Evolutionary conservation across 1,140 invertebrate genomes (phyloP).

Genomic region (Linepithema humile): DNA sequence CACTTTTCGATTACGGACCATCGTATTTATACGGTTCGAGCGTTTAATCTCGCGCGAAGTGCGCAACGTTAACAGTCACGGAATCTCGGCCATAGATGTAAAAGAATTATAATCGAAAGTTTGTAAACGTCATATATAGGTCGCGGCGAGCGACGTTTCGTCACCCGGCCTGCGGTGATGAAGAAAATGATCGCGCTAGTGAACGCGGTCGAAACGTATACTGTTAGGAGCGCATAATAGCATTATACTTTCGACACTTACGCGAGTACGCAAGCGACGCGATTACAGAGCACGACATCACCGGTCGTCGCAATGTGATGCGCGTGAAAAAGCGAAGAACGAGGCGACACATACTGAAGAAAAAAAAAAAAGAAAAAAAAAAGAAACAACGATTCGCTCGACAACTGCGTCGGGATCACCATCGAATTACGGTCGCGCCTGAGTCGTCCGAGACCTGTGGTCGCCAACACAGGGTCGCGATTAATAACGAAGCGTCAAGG

Average conservation of each 20-base stretch:
- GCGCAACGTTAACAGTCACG: not conserved
- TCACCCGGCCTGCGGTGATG: too few species aligned
- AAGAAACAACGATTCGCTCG: constrained; percentile 55
- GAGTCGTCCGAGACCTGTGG: constrained; percentile 56
- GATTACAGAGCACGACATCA: not conserved
- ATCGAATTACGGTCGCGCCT: constrained; percentile 60
- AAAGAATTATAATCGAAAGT: constrained; percentile 9
- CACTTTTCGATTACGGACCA: constrained; percentile 7
- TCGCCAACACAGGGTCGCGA: constrained; percentile 46
- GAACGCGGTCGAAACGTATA: constrained; percentile 15
- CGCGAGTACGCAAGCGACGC: constrained; percentile 15
- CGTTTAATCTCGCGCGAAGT: constrained; percentile 8
- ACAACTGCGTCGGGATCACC: constrained; percentile 35
- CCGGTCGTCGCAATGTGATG: not conserved
- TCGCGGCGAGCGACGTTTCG: not conserved
- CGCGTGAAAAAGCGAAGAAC: not conserved
- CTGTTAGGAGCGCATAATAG: not conserved
- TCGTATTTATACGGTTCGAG: constrained; percentile 10
- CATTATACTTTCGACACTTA: not conserved
- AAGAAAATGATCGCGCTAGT: not conserved
- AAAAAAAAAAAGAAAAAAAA: constrained; percentile 28
- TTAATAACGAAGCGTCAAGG: constrained; percentile 69
- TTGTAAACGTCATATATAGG: not conserved
- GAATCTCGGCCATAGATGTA: constrained; percentile 1
- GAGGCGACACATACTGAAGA: not conserved